Conservation (phyloP, 64 coral and sea anemone species). For the Cladopsammia gracilis region DNA sequence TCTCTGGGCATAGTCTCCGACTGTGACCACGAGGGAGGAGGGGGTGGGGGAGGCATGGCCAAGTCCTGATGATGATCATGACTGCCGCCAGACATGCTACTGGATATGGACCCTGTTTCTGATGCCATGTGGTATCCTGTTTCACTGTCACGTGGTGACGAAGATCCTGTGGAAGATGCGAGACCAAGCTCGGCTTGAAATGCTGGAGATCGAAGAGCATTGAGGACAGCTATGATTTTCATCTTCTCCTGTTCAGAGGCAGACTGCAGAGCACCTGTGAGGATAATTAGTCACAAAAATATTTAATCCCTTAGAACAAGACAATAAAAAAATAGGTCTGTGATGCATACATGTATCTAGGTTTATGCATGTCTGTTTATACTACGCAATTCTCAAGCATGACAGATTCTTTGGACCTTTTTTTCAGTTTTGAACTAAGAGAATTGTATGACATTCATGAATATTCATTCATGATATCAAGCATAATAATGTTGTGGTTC, state of each 20-base stretch:
- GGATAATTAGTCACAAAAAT: not conserved
- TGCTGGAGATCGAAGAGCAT: slow-evolving; percentile 77
- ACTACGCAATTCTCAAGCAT: too few relatives aligned
- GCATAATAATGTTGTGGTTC: too few relatives aligned
- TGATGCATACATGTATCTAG: too few relatives aligned
- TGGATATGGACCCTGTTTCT: slow-evolving; percentile 74
- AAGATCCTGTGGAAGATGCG: slow-evolving; percentile 57
- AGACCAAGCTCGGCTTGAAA: slow-evolving; percentile 74
- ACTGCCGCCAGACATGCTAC: slow-evolving; percentile 72
- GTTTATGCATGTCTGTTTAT: too few relatives aligned
- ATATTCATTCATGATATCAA: too few relatives aligned
- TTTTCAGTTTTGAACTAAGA: too few relatives aligned
- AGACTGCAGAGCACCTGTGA: slow-evolving; percentile 78
- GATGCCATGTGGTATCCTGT: slow-evolving; percentile 78
- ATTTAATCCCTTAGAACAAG: not conserved
- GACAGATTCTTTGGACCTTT: too few relatives aligned
- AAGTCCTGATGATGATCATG: slow-evolving; percentile 64
- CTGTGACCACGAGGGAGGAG: slow-evolving; percentile 21
- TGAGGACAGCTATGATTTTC: slow-evolving; percentile 90
- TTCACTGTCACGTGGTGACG: slow-evolving; percentile 86
- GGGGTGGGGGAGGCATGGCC: slow-evolving; percentile 40
- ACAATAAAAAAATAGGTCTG: too few relatives aligned
- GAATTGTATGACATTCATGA: too few relatives aligned
- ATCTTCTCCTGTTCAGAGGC: slow-evolving; percentile 90
- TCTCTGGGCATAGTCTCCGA: not conserved